Evolutionary conservation across 2,888 invertebrate genomes (phyloP), one percentile per base, ranked within the genome.

Genomic region (Drosophila robusta): DNA sequence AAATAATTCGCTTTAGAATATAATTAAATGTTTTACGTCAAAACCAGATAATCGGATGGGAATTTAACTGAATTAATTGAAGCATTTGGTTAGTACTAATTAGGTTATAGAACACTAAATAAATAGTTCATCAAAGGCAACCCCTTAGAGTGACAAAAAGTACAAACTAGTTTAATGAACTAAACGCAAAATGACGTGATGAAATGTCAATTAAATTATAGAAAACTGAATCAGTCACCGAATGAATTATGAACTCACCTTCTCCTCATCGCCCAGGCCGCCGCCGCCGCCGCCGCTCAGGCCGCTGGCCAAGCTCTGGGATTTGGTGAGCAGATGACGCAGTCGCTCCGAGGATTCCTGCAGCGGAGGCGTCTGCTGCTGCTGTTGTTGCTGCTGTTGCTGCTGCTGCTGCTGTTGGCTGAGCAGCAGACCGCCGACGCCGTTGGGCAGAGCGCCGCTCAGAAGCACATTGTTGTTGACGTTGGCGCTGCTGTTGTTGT

Each of bases 261-360:
- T 92, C 26, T 92, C 92, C 9, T 91, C 91, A 41, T 91, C 90
- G 42, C 88, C 90, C 4, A 63, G 52, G 18, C 72, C 62, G 58
- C 38, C 47, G 29, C 50, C 45, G 29, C 50, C 45, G 38, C 80
- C 70, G 36, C 50, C 45, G 39, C 80, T 67, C 5, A 72, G 32
- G 45, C 74, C 68, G 67, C 73, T 54, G 3, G 84, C 82, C 47
- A 84, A 7, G 80, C 73, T 69, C 54, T 90, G 90, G 12, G 91
- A 83, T 80, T 92, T 91, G 62, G 91, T 91, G 67, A 94, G 89
- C 71, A 94, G 90, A 81, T 93, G 93, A 54, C 94, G 91, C 52
- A 94, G 88, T 57, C 93, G 90, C 62, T 93, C 93, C n/a, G 93
- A 85, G 9, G 82, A 93, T 72, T 93, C 93, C 34, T 87, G 87